A percentile compares a stretch with the other conserved stretches of the same genome.
phyloP scores from a whole-genome alignment of 2,113 vertebrate genomes.

The Petrocephalus zakoni region DNA sequence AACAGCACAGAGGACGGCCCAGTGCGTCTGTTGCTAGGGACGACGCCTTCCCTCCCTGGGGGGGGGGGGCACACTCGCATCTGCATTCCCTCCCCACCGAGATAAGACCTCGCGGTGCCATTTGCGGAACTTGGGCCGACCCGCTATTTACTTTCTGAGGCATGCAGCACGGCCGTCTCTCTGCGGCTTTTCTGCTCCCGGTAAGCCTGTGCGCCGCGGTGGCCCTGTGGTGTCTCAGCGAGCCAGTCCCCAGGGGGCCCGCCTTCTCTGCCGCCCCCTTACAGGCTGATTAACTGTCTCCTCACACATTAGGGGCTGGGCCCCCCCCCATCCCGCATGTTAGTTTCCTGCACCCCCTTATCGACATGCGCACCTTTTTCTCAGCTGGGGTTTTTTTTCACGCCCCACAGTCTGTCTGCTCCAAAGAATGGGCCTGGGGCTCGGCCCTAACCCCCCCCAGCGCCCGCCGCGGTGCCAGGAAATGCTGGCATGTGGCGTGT shows the following conservation, averaged over 20 bases:
- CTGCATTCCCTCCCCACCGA: not conserved
- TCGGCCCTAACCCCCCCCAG: not conserved
- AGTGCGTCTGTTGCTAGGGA: not conserved
- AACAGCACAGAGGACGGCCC: not conserved
- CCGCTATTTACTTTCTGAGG: not conserved
- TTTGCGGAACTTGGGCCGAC: not conserved
- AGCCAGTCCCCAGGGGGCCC: not conserved
- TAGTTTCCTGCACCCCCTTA: not conserved
- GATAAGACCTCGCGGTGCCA: not conserved
- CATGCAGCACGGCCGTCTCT: not conserved
- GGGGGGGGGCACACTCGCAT: not conserved
- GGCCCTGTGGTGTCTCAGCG: not conserved
- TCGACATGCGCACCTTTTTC: not conserved
- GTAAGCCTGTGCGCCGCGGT: too few species aligned
- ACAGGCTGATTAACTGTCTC: constrained; percentile 7
- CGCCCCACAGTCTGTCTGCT: not conserved
- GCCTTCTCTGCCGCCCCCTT: not conserved
- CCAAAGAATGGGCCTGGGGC: not conserved
- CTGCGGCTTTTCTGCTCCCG: not conserved
- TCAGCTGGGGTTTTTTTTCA: not conserved
- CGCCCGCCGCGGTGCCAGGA: not conserved
- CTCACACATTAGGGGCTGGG: not conserved
- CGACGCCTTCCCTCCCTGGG: not conserved
- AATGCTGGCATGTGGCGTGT: not conserved
- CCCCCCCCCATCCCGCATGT: not conserved